Base-by-base conservation (phyloP, 2,797 vertebrate species). In the Nannoperca australis region DNA sequence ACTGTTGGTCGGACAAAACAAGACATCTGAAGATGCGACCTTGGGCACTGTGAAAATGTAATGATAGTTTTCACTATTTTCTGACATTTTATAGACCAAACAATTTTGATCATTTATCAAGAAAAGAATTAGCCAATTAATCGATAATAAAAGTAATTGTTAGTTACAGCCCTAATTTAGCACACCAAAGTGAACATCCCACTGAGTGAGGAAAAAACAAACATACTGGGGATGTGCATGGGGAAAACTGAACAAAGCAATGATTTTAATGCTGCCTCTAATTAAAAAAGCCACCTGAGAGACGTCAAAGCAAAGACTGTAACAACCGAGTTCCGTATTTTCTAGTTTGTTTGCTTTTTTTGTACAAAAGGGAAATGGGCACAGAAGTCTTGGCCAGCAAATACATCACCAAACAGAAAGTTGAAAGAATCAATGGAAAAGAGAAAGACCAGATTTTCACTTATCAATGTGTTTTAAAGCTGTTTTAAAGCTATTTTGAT, bases 281-380 rank as follows among this genome's bases (percentile, higher is more conserved):
- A 59, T 59, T 5, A 45, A 51, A 17, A 50, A 61, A 71, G 40
- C 32, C 66, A 72, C 63, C 64, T 64, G 71, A 79, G 79, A 79
- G 24, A 76, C 47, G 44, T 66, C 44, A 74, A 70, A 53, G 54
- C 42, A 53, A 51, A 61, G 30, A 65, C 2, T 34, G 8, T 3
- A 42, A 63, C 24, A 45, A 7, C 2, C 1, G 0, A 9, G n/a
- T 20, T 77, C 12, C 30, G 13, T 14, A 27, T 73, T 62, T 44
- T 49, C 20, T 24, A 1, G 17, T 70, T 24, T 45, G 54, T 71
- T 70, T 62, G 73, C 27, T 61, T 5, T 51, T 42, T 6, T 34
- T 59, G 15, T 36, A 10, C 45, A 15, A 17, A 1, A 49, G 15
- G 22, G 47, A 51, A 55, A 51, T 1, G 11, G 14, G 14, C 9